A percentile compares a stretch with the other conserved stretches of the same genome.
Evolutionary conservation across 1,140 invertebrate species (phyloP).

Genomic region (Halesus radiatus): DNA sequence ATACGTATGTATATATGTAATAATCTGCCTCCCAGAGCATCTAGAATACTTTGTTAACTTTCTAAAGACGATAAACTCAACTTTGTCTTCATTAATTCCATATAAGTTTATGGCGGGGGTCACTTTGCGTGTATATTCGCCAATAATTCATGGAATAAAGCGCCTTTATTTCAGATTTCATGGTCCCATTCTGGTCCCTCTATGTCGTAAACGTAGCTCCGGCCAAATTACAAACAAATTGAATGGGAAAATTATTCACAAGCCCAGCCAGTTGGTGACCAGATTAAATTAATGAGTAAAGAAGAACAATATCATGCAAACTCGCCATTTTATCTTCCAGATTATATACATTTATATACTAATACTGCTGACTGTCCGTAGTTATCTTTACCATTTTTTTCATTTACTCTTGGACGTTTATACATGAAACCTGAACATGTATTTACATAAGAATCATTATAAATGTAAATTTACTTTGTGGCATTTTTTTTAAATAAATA

Average conservation of each 20-base stretch:
- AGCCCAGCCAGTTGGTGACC: neutral
- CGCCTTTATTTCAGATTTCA: slow-evolving; percentile 20
- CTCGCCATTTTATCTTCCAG: neutral
- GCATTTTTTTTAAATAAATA: too few species aligned
- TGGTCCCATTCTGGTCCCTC: slow-evolving; percentile 11
- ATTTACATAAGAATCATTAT: too few species aligned
- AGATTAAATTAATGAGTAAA: neutral
- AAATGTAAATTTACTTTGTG: too few species aligned
- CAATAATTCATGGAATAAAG: slow-evolving; percentile 18
- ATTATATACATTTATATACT: neutral
- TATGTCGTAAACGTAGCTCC: slow-evolving; percentile 11
- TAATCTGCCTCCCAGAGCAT: neutral
- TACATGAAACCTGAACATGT: too few species aligned
- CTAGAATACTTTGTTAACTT: neutral
- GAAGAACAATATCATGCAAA: neutral
- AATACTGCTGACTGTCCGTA: too few species aligned
- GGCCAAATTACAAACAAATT: slow-evolving; percentile 28
- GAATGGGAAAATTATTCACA: slow-evolving; percentile 25
- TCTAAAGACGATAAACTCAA: slow-evolving; percentile 2
- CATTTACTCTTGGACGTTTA: too few species aligned
- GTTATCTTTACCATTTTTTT: too few species aligned
- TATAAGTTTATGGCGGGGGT: slow-evolving; percentile 1
- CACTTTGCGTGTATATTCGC: neutral
- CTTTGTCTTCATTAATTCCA: slow-evolving; percentile 16
- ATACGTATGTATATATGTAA: neutral